A percentile compares a stretch with the other conserved stretches of the same genome.
Conservation (phyloP, 1,140 invertebrate genomes). For the Chymomyza costata region DNA sequence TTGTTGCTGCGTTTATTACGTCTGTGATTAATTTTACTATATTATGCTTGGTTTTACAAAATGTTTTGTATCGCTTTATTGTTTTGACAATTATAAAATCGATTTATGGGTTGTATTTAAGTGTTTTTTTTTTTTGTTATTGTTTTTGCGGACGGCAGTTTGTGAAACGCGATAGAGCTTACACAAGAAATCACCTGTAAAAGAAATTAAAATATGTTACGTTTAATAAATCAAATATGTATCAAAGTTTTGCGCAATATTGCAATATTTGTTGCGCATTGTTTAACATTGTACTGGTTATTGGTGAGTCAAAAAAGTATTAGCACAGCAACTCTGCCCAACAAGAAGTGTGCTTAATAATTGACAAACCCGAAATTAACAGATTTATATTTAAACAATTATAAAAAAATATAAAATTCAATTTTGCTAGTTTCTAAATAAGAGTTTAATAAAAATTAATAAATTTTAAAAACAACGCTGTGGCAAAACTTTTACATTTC, state of each 20-base stretch:
- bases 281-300: no score
- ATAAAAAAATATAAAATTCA: no score
- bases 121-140: conserved; percentile 27
- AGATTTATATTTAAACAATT: no score
- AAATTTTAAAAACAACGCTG: no score
- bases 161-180: conserved; percentile 36
- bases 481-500: no score
- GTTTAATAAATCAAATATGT: conserved; percentile 27
- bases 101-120: conserved; percentile 26
- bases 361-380: no score
- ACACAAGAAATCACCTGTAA: conserved; percentile 32
- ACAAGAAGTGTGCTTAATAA: no score
- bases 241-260: conserved; percentile 33
- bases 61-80: neutral
- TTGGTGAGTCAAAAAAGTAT: no score
- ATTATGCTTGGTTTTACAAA: neutral
- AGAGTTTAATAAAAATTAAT: no score
- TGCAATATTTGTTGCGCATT: conserved; percentile 46
- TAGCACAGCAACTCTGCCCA: no score
- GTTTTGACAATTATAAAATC: conserved; percentile 20
- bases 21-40: conserved; percentile 24
- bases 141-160: conserved; percentile 55
- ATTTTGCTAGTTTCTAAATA: no score
- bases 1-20: conserved; percentile 20
- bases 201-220: conserved; percentile 20